Evolutionary conservation across 2,797 vertebrate species (phyloP).

Genomic region (Mus caroli): DNA sequence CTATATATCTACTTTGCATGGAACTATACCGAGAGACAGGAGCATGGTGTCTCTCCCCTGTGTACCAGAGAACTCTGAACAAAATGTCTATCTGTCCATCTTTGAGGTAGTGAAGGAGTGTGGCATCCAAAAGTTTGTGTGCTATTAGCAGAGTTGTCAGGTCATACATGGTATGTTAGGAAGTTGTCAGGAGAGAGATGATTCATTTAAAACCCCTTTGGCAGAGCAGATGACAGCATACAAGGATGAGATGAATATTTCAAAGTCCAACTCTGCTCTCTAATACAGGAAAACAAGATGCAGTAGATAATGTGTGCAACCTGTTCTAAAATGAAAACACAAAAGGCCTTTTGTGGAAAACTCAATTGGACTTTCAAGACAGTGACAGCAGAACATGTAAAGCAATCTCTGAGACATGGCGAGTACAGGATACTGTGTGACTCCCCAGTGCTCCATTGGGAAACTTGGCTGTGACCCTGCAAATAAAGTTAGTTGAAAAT

Average conservation of each 20-base stretch:
- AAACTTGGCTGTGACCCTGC: neutral
- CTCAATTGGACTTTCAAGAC: neutral
- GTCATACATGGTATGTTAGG: neutral
- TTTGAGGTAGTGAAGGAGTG: neutral
- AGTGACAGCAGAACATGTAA: neutral
- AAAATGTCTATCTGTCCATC: neutral
- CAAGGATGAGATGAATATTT: neutral
- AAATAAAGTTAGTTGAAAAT: neutral
- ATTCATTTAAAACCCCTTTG: neutral
- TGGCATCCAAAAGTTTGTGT: no score
- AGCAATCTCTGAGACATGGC: neutral
- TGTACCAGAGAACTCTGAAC: neutral
- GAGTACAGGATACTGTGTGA: rapidly evolving
- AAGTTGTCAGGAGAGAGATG: neutral
- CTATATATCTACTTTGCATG: neutral
- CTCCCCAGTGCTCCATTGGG: rapidly evolving
- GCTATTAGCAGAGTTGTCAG: neutral
- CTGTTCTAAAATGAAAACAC: neutral
- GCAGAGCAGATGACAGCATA: neutral
- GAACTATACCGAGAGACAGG: neutral
- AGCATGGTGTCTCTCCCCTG: neutral
- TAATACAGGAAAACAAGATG: neutral
- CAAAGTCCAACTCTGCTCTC: neutral
- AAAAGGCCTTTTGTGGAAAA: neutral
- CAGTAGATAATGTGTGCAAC: neutral